These are phyloP conservation scores for Sprattus sprattus DNA, from an alignment of 2,113 vertebrate genomes.

Conservation along the genomic window DNA sequence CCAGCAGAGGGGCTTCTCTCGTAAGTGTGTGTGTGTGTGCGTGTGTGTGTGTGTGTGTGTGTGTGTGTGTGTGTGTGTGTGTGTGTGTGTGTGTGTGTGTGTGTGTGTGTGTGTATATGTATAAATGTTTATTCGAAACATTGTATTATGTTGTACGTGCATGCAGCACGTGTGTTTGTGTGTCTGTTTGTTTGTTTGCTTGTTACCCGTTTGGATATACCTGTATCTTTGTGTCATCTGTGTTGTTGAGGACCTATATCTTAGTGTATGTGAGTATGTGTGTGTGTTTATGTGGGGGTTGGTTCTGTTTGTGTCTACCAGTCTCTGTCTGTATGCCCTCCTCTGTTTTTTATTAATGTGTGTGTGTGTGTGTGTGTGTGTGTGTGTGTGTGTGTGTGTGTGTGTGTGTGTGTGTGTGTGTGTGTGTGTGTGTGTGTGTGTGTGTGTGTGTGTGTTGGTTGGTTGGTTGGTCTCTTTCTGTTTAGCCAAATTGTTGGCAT, in stretches of 20 bases:
- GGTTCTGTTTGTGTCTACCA: too few relatives aligned
- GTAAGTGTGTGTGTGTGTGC: conserved; percentile 70
- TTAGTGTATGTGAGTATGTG: not conserved
- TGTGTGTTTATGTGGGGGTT: not conserved
- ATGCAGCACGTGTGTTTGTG: too few relatives aligned
- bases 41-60: not conserved
- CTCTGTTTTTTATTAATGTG: not conserved
- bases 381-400: too few relatives aligned
- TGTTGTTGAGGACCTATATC: too few relatives aligned
- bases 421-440: not conserved
- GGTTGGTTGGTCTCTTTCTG: not conserved
- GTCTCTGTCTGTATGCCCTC: too few relatives aligned
- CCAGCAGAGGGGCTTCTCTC: conserved; percentile 92
- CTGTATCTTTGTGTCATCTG: too few relatives aligned
- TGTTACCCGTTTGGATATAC: too few relatives aligned
- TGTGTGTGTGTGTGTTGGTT: not conserved
- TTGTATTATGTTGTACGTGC: too few relatives aligned
- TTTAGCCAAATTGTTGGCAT: not conserved
- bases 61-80: not conserved
- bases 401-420: not conserved
- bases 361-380: not conserved
- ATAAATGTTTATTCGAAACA: too few relatives aligned
- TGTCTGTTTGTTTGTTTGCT: too few relatives aligned
- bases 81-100: not conserved
- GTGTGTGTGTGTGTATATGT: too few relatives aligned